Evolutionary conservation across 2,797 vertebrate species (phyloP), one percentile per base, ranked within the genome.

Genomic region (Takifugu rubripes): DNA sequence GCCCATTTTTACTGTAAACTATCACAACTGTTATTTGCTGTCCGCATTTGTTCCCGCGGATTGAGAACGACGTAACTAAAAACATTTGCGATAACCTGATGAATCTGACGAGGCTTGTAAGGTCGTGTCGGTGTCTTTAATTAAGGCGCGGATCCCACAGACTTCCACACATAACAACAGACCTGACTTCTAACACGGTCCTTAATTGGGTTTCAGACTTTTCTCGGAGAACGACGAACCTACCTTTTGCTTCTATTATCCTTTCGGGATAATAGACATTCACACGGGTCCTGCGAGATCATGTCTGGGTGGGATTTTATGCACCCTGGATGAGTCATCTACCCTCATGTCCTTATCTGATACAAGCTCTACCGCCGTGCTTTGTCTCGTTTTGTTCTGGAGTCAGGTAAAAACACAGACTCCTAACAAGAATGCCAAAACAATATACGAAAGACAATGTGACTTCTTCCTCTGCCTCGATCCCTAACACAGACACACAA

Each of bases 351-450:
- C 67, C 54, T 70, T 60, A 57, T 87, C 83, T 70, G 58, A 61
- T 58, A 81, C 56, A 48, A 66, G 49, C 61, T 74, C 77, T 82
- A 53, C 59, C 53, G 73, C 84, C 72, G 76, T 77, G 85, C 85
- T 88, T 87, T 88, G 80, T 88, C 83, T 88, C 70, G 81, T 46
- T n/a, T 46, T 15, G 64, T 88, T 89, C 75, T 83, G 77, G 4
- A 66, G 65, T 72, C 70, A 57, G 77, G 61, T 77, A 75, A 64
- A 81, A 79, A 77, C 72, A 60, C 65, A 79, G 83, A 82, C 25
- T 64, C 67, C 65, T 70, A 82, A 88, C 80, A 88, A 84, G 59
- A 70, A 61, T 86, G 75, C 64, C 70, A 65, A n/a, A 70, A 72
- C 74, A 81, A 88, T 88, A 21, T n/a, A 46, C 44, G 21, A 46